phyloP scores from a whole-genome alignment of 2,797 vertebrate genomes.

The Brachyrhaphis roseni region DNA sequence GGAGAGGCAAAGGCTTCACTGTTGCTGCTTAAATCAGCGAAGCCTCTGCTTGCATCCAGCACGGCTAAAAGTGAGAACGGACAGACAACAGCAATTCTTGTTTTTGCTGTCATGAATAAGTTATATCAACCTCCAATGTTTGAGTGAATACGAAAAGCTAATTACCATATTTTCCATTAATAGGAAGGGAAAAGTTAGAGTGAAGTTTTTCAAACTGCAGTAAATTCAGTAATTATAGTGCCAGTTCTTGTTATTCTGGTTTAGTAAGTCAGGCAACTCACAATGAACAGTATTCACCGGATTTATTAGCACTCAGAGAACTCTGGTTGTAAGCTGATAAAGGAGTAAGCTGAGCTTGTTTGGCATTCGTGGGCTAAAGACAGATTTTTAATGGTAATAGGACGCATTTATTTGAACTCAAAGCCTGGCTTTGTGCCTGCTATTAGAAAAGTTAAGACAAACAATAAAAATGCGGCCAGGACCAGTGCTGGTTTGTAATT shows the following conservation, averaged over 20 bases:
- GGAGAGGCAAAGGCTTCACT: constrained; percentile 49
- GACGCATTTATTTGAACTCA: constrained; percentile 71
- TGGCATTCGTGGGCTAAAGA: constrained; percentile 67
- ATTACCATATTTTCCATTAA: constrained; percentile 84
- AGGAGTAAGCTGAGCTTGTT: constrained; percentile 70
- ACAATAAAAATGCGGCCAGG: constrained; percentile 68
- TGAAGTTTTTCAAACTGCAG: constrained; percentile 74
- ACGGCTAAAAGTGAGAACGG: constrained; percentile 41
- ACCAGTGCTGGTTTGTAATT: constrained; percentile 62
- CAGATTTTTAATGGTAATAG: constrained; percentile 75
- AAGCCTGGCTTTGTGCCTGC: constrained; percentile 65
- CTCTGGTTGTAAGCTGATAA: constrained; percentile 80
- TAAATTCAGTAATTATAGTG: constrained; percentile 79
- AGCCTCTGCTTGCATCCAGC: constrained; percentile 37
- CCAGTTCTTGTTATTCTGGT: constrained; percentile 78
- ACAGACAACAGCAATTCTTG: constrained; percentile 76
- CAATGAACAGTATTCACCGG: constrained; percentile 75
- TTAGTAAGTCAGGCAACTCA: constrained; percentile 67
- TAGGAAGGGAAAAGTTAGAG: constrained; percentile 73
- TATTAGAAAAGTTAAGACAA: constrained; percentile 74
- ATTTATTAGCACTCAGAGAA: constrained; percentile 76
- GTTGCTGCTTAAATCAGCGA: constrained; percentile 55
- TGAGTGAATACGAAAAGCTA: constrained; percentile 74
- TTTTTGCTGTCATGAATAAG: constrained; percentile 78
- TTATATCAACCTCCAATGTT: constrained; percentile 75